A percentile compares a stretch with the other conserved stretches of the same genome.
Evolutionary conservation across 2,888 invertebrate species (phyloP).

Genomic region (Drosophila ustulata): DNA sequence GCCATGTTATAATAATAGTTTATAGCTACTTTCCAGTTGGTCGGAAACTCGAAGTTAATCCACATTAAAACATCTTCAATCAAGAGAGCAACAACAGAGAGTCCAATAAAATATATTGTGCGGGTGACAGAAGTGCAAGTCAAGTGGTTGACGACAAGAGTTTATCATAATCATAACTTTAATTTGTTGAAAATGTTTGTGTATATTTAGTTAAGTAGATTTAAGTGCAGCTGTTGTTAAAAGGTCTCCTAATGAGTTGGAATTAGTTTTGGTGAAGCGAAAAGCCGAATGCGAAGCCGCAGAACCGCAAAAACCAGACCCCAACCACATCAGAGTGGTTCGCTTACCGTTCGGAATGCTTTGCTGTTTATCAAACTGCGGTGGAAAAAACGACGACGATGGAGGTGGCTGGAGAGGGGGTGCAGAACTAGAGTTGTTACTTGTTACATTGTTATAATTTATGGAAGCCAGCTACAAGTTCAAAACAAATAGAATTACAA

Average conservation of each 20-base stretch:
- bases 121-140: slow-evolving; percentile 4
- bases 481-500: slow-evolving; percentile 63
- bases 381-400: slow-evolving; percentile 15
- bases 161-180: slow-evolving; percentile 32
- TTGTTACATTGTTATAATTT: slow-evolving; percentile 73
- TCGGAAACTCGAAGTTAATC: not conserved
- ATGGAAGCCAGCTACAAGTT: slow-evolving; percentile 64
- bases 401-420: not conserved
- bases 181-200: slow-evolving; percentile 25
- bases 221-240: slow-evolving; percentile 44
- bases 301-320: slow-evolving; percentile 34
- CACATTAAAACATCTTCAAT: slow-evolving; percentile 20
- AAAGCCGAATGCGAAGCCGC: slow-evolving; percentile 23
- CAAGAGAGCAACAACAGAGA: not conserved
- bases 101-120: slow-evolving; percentile 8
- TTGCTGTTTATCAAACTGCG: slow-evolving; percentile 15
- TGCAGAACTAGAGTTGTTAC: slow-evolving; percentile 18
- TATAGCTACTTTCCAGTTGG: not conserved
- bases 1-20: slow-evolving; percentile 7
- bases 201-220: slow-evolving; percentile 29
- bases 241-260: slow-evolving; percentile 54
- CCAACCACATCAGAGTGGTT: slow-evolving; percentile 57
- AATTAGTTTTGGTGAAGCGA: slow-evolving; percentile 37
- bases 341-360: slow-evolving; percentile 32
- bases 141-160: slow-evolving; percentile 13